Percentiles rank a stretch among this genome's conserved stretches.
Evolutionary conservation across 2,113 vertebrate species (phyloP).

Genomic region (Chiloscyllium plagiosum): DNA sequence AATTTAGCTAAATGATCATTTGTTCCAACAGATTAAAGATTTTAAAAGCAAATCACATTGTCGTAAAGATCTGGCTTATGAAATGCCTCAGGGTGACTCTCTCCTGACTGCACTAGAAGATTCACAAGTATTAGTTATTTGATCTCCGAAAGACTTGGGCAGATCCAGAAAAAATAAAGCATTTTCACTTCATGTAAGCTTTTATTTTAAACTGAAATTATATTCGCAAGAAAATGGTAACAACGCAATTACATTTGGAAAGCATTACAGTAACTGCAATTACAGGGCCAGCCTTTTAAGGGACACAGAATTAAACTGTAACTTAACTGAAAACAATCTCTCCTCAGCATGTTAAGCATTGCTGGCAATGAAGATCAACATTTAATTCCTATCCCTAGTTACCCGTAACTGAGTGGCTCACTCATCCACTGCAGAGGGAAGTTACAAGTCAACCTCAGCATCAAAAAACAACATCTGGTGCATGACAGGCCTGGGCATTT

Average conservation of each 20-base stretch:
- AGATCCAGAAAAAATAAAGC: not conserved
- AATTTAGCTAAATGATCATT: not conserved
- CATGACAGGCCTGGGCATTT: not conserved
- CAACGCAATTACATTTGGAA: not conserved
- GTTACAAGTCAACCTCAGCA: not conserved
- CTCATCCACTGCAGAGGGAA: not conserved
- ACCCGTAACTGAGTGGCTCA: not conserved
- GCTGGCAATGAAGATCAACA: not conserved
- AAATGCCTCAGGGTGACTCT: not conserved
- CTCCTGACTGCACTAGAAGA: not conserved
- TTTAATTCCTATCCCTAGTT: not conserved
- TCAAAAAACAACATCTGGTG: not conserved
- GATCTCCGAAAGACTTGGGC: not conserved
- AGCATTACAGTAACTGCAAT: not conserved
- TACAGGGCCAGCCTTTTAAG: not conserved
- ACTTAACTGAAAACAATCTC: not conserved
- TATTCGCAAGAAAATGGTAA: not conserved
- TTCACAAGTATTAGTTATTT: not conserved
- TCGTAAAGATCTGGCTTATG: not conserved
- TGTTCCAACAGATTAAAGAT: conserved; percentile 17
- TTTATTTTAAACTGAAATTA: not conserved
- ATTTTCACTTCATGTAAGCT: not conserved
- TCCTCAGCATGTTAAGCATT: not conserved
- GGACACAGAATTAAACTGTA: not conserved
- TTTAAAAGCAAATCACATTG: not conserved